These are phyloP conservation scores for Rhagium mordax DNA, from an alignment of 2,888 invertebrate genomes.

Conservation along the genomic window DNA sequence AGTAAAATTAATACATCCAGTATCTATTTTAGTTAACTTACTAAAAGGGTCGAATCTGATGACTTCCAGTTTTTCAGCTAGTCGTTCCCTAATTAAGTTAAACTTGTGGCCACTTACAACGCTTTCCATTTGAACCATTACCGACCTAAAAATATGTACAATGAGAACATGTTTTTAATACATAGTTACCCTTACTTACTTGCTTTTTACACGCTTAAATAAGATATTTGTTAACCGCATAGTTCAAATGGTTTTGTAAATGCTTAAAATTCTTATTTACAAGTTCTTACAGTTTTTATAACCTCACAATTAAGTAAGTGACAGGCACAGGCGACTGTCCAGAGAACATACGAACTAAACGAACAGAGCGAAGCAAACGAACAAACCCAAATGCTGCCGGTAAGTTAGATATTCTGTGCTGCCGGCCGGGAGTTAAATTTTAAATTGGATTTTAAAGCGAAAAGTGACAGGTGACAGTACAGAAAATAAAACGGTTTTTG, in stretches of 20 bases:
- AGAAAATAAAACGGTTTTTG: too few relatives aligned
- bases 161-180: slow-evolving; percentile 20
- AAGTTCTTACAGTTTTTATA: background rate
- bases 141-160: slow-evolving; percentile 72
- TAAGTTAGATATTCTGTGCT: too few relatives aligned
- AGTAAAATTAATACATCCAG: too few relatives aligned
- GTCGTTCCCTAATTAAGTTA: slow-evolving; percentile 78
- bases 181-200: slow-evolving; percentile 74
- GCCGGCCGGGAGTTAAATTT: too few relatives aligned
- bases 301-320: background rate
- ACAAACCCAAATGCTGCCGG: too few relatives aligned
- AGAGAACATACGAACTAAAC: too few relatives aligned
- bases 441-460: too few relatives aligned
- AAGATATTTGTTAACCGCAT: slow-evolving; percentile 83
- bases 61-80: slow-evolving; percentile 85
- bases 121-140: slow-evolving; percentile 88
- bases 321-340: too few relatives aligned
- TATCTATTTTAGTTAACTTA: too few relatives aligned
- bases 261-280: too few relatives aligned
- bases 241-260: slow-evolving; percentile 28
- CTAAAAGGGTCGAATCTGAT: slow-evolving; percentile 85
- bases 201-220: slow-evolving; percentile 83
- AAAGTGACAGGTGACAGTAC: too few relatives aligned
- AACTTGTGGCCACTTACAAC: slow-evolving; percentile 83
- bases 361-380: too few relatives aligned